phyloP scores from a whole-genome alignment of 1,140 invertebrate species.

The Calephelis nemesis region DNA sequence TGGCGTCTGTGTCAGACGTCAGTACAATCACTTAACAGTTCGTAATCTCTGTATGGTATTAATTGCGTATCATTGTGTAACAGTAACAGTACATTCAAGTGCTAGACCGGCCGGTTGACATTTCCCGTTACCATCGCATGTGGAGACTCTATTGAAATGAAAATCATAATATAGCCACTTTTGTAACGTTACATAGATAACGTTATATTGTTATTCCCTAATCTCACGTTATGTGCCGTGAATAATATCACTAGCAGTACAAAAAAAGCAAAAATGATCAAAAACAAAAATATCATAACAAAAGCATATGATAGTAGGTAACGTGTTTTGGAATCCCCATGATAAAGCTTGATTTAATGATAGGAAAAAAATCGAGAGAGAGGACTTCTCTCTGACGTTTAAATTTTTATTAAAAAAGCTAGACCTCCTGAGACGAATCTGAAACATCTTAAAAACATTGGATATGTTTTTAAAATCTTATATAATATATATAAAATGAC shows the following conservation, averaged over 20 bases:
- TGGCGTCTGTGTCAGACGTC: too few species aligned
- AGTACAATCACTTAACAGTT: too few species aligned
- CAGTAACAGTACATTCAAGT: conserved; percentile 7
- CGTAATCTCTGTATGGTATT: conserved; percentile 8
- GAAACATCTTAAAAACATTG: too few species aligned
- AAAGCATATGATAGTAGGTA: too few species aligned
- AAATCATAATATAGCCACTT: not conserved
- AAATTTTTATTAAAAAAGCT: too few species aligned
- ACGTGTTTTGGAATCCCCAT: too few species aligned
- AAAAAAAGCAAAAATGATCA: not conserved
- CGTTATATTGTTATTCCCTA: not conserved
- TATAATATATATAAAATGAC: too few species aligned
- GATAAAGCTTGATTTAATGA: too few species aligned
- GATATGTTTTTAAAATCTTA: too few species aligned
- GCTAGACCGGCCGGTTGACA: not conserved
- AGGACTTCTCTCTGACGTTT: too few species aligned
- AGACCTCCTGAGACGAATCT: too few species aligned
- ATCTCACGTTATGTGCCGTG: not conserved
- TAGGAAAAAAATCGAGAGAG: too few species aligned
- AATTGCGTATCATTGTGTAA: not conserved
- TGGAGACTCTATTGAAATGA: conserved; percentile 9
- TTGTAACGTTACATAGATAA: conserved; percentile 1
- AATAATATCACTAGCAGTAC: not conserved
- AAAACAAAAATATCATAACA: not conserved
- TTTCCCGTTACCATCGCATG: conserved; percentile 1